phyloP scores from a whole-genome alignment of 1,140 invertebrate genomes.

The Lordiphosa stackelbergi region DNA sequence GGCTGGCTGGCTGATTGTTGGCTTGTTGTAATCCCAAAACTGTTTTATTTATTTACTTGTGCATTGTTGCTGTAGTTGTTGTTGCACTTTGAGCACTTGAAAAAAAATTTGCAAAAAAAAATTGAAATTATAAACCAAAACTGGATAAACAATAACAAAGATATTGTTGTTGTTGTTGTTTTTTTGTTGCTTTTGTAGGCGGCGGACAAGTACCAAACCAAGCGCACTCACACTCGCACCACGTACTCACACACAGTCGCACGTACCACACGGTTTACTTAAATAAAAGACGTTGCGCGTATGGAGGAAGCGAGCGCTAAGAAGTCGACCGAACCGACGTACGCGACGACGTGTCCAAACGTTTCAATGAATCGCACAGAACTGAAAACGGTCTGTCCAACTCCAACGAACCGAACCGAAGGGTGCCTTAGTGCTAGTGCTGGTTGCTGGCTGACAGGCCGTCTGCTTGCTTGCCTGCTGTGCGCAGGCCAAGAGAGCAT shows the following conservation, averaged over 20 bases:
- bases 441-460: constrained; percentile 1
- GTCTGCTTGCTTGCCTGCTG: no score
- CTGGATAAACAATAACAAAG: constrained; percentile 20
- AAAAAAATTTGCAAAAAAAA: constrained; percentile 54
- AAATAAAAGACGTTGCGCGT: constrained; percentile 6
- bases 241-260: constrained; percentile 12
- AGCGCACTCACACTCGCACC: constrained; percentile 2
- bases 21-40: constrained; percentile 1
- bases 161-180: constrained; percentile 23
- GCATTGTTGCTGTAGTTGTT: constrained; percentile 20
- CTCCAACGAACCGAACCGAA: constrained; percentile 10
- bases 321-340: constrained; percentile 5
- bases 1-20: background rate
- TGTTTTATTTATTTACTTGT: constrained; percentile 2
- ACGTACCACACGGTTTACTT: constrained; percentile 1
- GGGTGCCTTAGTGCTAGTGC: background rate
- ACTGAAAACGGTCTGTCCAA: constrained; percentile 39
- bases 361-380: constrained; percentile 65
- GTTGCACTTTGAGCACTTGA: constrained; percentile 53
- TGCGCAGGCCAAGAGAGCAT: no score
- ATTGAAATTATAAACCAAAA: constrained; percentile 13
- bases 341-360: constrained; percentile 54
- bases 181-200: constrained; percentile 5
- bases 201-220: constrained; percentile 1
- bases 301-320: background rate